Evolutionary conservation across 2,113 vertebrate genomes (phyloP), one percentile per base, ranked within the genome.

Genomic region (Perca schrenkii): DNA sequence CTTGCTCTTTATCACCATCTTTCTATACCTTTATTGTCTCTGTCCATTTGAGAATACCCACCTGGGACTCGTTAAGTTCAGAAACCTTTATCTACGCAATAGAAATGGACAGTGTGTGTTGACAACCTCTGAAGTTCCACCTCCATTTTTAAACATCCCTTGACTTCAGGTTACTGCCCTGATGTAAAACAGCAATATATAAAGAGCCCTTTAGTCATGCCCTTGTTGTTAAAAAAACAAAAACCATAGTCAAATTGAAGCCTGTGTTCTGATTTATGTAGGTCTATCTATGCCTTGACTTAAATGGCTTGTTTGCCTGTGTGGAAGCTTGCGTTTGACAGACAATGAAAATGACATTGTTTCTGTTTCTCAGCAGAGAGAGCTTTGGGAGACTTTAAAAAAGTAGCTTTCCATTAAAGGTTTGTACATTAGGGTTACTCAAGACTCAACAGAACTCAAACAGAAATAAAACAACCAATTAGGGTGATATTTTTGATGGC

Each of bases 321-420:
- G 67, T 72, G 77, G 73, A 76, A 79, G 66, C 56, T 25, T 64
- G 16, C 17, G 53, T 73, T 40, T 52, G 50, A 72, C 8, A 43
- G 28, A 54, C 28, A 13, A 34, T 46, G 22, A 64, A 40, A 79
- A 80, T 12, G 53, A 84, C 64, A 52, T 69, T 31, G 68, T 86
- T 78, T 31, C 1, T 62, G 56, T 84, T 79, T 79, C 17, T 34
- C 31, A 70, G 58, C 25, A 43, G 62, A 70, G 46, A 69, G 40
- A 43, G 40, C 40, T 43, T 43, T 43, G 8, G 40, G 40, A 43
- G 53, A 28, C 57, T 79, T 84, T 86, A 75, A 74, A 73, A 40
- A 86, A 77, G 25, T 43, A 64, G 6, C 19, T 82, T 83, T 85
- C 57, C 15, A 49, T 83, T 80, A 64, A 60, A 81, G 67, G 28